Base-by-base conservation (phyloP, 2,113 vertebrate species). In the Cryptoleucopteryx plumbea region DNA sequence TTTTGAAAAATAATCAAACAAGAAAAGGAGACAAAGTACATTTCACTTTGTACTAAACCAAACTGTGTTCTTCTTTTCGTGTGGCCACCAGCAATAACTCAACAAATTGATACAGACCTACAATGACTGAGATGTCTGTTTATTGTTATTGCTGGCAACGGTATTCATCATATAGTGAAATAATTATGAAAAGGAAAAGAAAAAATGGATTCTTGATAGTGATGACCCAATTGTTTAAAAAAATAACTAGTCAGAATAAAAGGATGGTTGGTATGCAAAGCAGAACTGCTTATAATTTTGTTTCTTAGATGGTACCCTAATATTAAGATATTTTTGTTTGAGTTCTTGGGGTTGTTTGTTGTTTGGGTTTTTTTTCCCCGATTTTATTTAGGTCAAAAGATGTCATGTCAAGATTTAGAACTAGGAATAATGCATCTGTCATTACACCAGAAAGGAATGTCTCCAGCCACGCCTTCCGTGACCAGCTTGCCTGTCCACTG, bases 401-500 rank as follows among this genome's bases (percentile, higher is more conserved):
- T 3, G 90, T 16, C 61, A 62, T 22, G 12, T 42, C 73, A 62
- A 77, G 55, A 16, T 16, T 47, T 34, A 58, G 52, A 75, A 55
- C n/a, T 27, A 53, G 22, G 82, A 77, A 77, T 43, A 72, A 90
- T 10, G 34, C 26, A 40, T 71, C 61, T 42, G 29, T 75, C 50
- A 22, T 45, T 66, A 83, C 74, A 31, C 25, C 82, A 71, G 90
- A 92, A 23, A 96, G 45, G 20, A 81, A 90, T 7, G 29, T 65
- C 59, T 94, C 90, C 45, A 91, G 68, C 67, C 63, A 93, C 2
- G 21, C 67, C 52, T 94, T 90, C 53, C 27, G 19, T 92, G 23
- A 66, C 42, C 97, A 98, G 17, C 97, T 98, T 32, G 75, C 82
- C 27, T 98, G 97, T 68, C 98, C 98, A 32, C 16, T 90, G 61